Percentiles rank a stretch among this genome's conserved stretches.
Evolutionary conservation across 2,888 invertebrate genomes (phyloP).

Genomic region (Folsomia manolachei): DNA sequence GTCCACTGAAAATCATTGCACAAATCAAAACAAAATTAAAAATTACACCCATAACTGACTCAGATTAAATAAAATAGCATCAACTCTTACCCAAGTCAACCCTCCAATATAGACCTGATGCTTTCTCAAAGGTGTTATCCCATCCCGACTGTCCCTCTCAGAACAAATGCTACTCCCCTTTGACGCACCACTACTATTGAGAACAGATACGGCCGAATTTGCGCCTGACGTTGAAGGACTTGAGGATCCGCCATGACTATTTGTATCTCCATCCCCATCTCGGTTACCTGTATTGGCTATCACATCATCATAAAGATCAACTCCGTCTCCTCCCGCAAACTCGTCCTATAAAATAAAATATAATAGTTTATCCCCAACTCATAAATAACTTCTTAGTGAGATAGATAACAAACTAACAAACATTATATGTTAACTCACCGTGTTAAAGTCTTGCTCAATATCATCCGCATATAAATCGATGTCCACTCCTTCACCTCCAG

Average conservation of each 20-base stretch:
- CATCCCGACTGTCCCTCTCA: constrained; percentile 26
- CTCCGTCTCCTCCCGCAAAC: constrained; percentile 79
- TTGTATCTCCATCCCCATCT: constrained; percentile 51
- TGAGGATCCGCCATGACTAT: constrained; percentile 20
- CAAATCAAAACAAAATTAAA: constrained; percentile 33
- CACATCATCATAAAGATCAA: constrained; percentile 93
- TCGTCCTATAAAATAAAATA: constrained; percentile 63
- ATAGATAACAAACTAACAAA: background rate
- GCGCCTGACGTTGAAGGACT: constrained; percentile 25
- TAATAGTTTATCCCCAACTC: background rate
- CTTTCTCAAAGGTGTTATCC: constrained; percentile 68
- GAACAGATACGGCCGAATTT: constrained; percentile 11
- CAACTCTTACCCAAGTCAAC: constrained; percentile 84
- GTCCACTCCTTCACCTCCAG: constrained; percentile 82
- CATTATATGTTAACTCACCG: constrained; percentile 33
- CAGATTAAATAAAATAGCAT: background rate
- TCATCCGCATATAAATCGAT: constrained; percentile 96
- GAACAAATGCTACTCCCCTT: constrained; percentile 26
- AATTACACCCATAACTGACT: background rate
- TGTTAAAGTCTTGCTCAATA: constrained; percentile 85
- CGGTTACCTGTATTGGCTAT: constrained; percentile 70
- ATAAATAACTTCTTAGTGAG: constrained; percentile 45
- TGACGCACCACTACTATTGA: constrained; percentile 34
- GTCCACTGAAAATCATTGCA: constrained; percentile 84
- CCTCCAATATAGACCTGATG: constrained; percentile 96